Evolutionary conservation across 2,113 vertebrate species (phyloP).

Genomic region (Ptilonorhynchus violaceus): DNA sequence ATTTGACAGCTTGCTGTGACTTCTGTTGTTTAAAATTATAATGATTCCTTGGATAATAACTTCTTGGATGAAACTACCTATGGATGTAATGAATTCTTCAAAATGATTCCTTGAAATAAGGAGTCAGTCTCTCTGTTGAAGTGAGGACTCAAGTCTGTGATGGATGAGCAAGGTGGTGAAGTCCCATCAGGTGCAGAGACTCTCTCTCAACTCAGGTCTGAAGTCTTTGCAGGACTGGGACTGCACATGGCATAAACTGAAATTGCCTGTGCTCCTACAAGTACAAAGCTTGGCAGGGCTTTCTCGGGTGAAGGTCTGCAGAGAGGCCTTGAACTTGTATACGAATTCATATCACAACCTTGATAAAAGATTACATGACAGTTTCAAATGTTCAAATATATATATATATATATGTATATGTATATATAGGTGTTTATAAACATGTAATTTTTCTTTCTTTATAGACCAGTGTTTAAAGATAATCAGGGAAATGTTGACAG

Average conservation of each 20-base stretch:
- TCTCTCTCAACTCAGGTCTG: neutral
- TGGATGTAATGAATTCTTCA: neutral
- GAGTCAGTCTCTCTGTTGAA: neutral
- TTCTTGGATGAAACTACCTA: neutral
- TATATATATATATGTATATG: no score
- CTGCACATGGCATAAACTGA: neutral
- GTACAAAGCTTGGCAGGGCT: neutral
- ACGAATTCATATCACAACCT: neutral
- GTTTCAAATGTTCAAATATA: neutral
- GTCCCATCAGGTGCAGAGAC: neutral
- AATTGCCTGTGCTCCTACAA: neutral
- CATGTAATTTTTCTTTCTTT: slow-evolving; percentile 16
- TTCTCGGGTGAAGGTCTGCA: neutral
- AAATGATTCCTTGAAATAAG: neutral
- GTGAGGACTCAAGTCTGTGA: neutral
- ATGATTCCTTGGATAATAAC: neutral
- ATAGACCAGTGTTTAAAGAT: slow-evolving; percentile 94
- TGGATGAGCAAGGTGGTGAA: neutral
- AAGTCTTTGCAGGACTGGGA: neutral
- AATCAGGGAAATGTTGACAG: slow-evolving; percentile 92
- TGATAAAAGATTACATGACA: neutral
- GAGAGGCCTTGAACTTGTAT: neutral
- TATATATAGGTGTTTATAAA: neutral
- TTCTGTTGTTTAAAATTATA: neutral
- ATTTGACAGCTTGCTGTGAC: neutral